These are phyloP conservation scores for Papilio glaucus DNA, from an alignment of 1,140 invertebrate species.

Conservation along the genomic window DNA sequence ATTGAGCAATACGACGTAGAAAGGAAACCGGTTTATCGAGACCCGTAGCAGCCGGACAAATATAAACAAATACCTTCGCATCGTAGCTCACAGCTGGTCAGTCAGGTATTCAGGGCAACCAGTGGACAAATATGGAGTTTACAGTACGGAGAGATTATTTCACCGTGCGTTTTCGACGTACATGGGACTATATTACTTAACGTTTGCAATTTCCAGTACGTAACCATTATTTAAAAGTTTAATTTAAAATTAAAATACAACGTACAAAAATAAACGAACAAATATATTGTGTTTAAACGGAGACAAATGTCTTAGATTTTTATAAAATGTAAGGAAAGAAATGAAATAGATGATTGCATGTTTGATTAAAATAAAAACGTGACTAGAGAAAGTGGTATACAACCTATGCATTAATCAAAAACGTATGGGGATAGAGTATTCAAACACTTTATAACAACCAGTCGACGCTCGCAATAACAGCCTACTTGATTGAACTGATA, in stretches of 20 bases:
- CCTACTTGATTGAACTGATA: constrained; percentile 29
- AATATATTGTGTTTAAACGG: no score
- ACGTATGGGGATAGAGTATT: neutral
- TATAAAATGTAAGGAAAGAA: no score
- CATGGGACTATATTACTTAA: constrained; percentile 28
- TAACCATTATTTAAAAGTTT: neutral
- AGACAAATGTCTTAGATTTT: no score
- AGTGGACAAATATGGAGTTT: constrained; percentile 40
- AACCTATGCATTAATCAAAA: constrained; percentile 47
- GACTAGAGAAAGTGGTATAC: constrained; percentile 66
- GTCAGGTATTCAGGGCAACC: constrained; percentile 40
- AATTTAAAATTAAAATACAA: no score
- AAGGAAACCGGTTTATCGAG: constrained; percentile 48
- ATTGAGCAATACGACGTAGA: constrained; percentile 55
- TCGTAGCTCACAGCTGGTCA: constrained; percentile 41
- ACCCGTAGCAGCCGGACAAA: constrained; percentile 29
- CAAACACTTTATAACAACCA: constrained; percentile 9
- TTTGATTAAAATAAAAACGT: constrained; percentile 53
- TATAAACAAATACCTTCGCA: constrained; percentile 36
- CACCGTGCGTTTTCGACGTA: constrained; percentile 7
- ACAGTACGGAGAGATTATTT: constrained; percentile 37
- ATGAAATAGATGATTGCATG: constrained; percentile 27
- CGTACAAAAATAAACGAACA: no score
- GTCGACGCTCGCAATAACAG: constrained; percentile 21
- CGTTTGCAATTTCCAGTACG: constrained; percentile 18